phyloP scores from a whole-genome alignment of 2,797 vertebrate species.

The Amblyraja radiata region DNA sequence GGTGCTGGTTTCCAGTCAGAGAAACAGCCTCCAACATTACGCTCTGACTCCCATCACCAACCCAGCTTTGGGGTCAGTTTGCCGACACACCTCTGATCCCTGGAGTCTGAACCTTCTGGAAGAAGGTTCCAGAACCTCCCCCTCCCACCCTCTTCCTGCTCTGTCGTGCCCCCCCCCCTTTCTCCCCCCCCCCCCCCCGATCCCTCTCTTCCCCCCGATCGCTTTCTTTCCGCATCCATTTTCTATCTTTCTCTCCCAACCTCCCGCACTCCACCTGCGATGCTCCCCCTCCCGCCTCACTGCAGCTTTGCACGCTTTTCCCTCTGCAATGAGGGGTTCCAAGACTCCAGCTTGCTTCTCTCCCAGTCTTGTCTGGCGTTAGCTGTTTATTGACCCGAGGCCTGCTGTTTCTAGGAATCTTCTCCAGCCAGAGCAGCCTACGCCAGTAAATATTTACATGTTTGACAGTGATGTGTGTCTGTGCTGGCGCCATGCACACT shows the following conservation, averaged over 20 bases:
- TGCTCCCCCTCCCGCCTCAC: not conserved
- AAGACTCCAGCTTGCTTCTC: not conserved
- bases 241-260: not conserved
- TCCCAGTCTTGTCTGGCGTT: not conserved
- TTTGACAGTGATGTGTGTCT: not conserved
- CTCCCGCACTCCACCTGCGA: not conserved
- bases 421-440: not conserved
- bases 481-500: not conserved
- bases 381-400: not conserved
- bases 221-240: too few species aligned
- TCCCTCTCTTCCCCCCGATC: too few species aligned
- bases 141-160: not conserved
- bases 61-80: too few species aligned
- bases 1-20: too few species aligned
- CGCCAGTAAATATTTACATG: not conserved
- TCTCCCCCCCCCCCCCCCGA: too few species aligned
- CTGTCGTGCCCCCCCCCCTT: not conserved
- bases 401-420: not conserved
- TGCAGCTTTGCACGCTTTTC: too few species aligned
- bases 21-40: too few species aligned
- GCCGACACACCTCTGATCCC: too few species aligned
- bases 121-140: not conserved
- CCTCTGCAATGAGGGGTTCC: not conserved
- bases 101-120: too few species aligned
- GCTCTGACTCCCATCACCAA: too few species aligned